phyloP scores from a whole-genome alignment of 2,888 invertebrate species.

The Kuschelorhynchus macadamiae region DNA sequence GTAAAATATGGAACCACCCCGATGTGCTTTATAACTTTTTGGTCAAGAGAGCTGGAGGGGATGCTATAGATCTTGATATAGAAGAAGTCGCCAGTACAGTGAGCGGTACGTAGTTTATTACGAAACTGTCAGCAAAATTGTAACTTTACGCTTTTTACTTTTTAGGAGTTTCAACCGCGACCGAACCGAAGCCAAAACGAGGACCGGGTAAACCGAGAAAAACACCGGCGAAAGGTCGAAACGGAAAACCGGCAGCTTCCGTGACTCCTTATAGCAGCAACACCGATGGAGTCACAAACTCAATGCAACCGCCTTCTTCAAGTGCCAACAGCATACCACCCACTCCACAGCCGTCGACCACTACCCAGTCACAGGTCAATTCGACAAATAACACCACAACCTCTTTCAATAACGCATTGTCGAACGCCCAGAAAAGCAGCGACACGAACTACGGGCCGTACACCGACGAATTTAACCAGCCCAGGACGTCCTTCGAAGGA shows the following conservation, averaged over 20 bases:
- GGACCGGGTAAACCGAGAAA: conserved; percentile 66
- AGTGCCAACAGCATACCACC: conserved; percentile 1
- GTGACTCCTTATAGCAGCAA: conserved; percentile 68
- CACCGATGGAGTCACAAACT: conserved; percentile 15
- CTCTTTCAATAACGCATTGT: conserved; percentile 19
- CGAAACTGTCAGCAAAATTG: too few species aligned
- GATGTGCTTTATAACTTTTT: conserved; percentile 92
- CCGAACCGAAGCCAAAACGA: conserved; percentile 55
- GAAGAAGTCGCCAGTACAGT: conserved; percentile 80
- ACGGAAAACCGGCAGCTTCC: conserved; percentile 72
- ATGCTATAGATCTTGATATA: conserved; percentile 84
- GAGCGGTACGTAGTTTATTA: conserved; percentile 55
- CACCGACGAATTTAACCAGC: conserved; percentile 49
- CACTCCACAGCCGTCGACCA: conserved; percentile 3
- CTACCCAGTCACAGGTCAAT: conserved; percentile 10
- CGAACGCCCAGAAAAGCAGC: conserved; percentile 26
- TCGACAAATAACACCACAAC: conserved; percentile 7
- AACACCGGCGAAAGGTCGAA: conserved; percentile 66
- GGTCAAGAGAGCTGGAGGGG: conserved; percentile 84
- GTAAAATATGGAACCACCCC: conserved; percentile 98
- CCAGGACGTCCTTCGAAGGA: conserved; percentile 51
- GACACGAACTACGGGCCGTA: conserved; percentile 45
- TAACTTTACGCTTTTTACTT: too few species aligned
- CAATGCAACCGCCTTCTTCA: conserved; percentile 6
- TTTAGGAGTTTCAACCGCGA: conserved; percentile 22